Percentiles rank a stretch among this genome's conserved stretches.
Evolutionary conservation across 2,888 invertebrate species (phyloP).

Genomic region (Hemistola chrysoprasaria): DNA sequence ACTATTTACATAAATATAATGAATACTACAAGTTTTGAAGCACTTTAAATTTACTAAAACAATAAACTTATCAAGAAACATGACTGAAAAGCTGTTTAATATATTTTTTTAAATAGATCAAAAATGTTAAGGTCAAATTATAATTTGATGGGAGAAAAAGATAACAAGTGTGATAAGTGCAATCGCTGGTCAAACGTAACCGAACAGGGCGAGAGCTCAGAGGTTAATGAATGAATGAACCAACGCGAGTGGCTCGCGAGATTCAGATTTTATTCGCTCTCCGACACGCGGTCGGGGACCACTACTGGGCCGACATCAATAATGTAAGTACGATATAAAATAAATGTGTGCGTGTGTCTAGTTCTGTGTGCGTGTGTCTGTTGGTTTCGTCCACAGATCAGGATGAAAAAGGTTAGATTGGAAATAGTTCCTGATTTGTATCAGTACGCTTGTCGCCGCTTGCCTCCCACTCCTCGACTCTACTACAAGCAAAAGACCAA

Average conservation of each 20-base stretch:
- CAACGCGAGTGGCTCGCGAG: background rate
- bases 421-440: too few species aligned
- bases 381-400: constrained; percentile 16
- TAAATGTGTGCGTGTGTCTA: constrained; percentile 5
- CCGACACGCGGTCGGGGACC: background rate
- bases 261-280: background rate
- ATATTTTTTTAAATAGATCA: too few species aligned
- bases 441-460: too few species aligned
- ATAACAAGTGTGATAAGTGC: background rate
- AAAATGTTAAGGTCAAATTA: too few species aligned
- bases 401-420: too few species aligned
- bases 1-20: too few species aligned
- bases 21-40: too few species aligned
- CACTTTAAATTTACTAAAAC: too few species aligned
- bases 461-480: constrained; percentile 47
- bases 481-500: too few species aligned
- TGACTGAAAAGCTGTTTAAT: too few species aligned
- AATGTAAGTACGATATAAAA: constrained; percentile 6
- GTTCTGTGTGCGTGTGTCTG: constrained; percentile 24
- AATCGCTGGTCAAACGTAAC: constrained; percentile 1
- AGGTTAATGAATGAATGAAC: constrained; percentile 7
- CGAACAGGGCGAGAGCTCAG: background rate
- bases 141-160: too few species aligned
- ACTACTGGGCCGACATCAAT: constrained; percentile 1
- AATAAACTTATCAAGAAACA: too few species aligned